Percentiles rank a stretch among this genome's conserved stretches.
phyloP scores from a whole-genome alignment of 2,797 vertebrate genomes.

The Falco peregrinus region DNA sequence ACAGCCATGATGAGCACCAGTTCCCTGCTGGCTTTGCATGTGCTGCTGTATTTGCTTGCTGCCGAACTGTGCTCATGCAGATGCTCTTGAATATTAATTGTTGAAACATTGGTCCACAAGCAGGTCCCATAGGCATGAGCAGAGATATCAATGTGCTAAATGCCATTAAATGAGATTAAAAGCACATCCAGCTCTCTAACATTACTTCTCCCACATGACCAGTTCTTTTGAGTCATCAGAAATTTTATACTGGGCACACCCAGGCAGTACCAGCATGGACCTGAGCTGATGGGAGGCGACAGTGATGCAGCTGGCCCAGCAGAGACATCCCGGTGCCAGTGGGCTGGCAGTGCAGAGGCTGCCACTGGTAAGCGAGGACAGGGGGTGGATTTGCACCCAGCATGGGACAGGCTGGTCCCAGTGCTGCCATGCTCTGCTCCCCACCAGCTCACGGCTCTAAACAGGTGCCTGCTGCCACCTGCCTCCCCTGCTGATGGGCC shows the following conservation, averaged over 20 bases:
- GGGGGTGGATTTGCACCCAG: neutral
- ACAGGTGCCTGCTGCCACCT: too few species aligned
- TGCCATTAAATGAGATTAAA: neutral
- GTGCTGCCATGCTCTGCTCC: neutral
- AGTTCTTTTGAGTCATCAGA: neutral
- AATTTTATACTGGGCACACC: rapidly evolving
- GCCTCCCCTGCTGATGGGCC: too few species aligned
- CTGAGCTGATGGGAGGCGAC: neutral
- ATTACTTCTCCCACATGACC: neutral
- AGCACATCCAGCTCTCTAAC: rapidly evolving
- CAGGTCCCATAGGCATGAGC: rapidly evolving
- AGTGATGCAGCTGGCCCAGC: neutral
- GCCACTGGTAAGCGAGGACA: neutral
- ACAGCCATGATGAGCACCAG: neutral
- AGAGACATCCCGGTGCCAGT: rapidly evolving
- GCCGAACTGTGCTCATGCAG: neutral
- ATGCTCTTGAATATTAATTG: neutral
- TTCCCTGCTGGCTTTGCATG: neutral
- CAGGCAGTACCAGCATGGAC: neutral
- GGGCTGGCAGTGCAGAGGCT: neutral
- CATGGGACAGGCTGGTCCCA: neutral
- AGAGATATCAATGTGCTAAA: neutral
- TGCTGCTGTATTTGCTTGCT: neutral
- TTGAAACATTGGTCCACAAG: rapidly evolving
- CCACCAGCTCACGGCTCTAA: neutral